These are phyloP conservation scores for Tragelaphus scriptus DNA, from an alignment of 2,113 vertebrate genomes.

Conservation along the genomic window DNA sequence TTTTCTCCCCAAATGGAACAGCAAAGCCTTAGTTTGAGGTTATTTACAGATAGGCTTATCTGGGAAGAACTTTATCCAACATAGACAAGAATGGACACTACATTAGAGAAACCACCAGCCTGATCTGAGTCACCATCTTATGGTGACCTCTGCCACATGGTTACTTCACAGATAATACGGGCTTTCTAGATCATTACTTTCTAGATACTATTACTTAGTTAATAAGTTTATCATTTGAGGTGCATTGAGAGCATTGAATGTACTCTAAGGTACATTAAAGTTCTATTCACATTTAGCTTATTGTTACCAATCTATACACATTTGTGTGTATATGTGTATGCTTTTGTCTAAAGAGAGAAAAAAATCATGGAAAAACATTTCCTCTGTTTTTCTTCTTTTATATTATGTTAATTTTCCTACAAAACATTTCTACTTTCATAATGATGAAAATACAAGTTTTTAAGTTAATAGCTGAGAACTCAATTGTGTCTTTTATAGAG, in stretches of 20 bases:
- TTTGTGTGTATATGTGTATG: neutral
- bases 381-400: neutral
- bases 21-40: neutral
- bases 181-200: neutral
- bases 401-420: neutral
- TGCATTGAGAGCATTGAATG: neutral
- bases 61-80: neutral
- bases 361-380: neutral
- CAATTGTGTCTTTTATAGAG: neutral
- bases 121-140: neutral
- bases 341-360: neutral
- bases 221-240: neutral
- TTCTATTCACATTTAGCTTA: conserved; percentile 11
- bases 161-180: neutral
- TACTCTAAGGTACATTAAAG: neutral
- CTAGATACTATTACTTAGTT: neutral
- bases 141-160: neutral
- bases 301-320: neutral
- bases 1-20: neutral
- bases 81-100: neutral
- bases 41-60: neutral
- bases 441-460: neutral
- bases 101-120: neutral
- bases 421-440: neutral
- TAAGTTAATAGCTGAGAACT: neutral